These are phyloP conservation scores for Tenodera sinensis DNA, from an alignment of 2,888 invertebrate genomes.

Conservation along the genomic window DNA sequence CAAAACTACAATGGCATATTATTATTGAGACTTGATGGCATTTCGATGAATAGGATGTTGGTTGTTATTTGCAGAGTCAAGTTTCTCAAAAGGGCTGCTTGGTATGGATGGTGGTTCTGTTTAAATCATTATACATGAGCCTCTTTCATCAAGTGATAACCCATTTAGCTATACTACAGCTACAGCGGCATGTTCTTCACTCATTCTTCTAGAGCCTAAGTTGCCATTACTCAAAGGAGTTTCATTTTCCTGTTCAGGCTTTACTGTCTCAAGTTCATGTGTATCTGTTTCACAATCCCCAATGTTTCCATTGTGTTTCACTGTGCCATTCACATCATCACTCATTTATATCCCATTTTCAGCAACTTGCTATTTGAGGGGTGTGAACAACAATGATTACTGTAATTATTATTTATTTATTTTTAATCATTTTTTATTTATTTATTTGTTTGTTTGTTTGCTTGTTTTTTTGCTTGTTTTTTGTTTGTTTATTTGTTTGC, in stretches of 20 bases:
- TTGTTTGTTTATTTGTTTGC: no score
- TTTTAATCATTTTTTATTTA: no score
- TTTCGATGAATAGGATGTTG: constrained; percentile 12
- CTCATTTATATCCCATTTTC: not conserved
- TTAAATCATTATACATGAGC: constrained; percentile 16
- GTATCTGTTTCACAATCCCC: not conserved
- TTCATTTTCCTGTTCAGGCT: not conserved
- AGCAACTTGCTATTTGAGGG: constrained; percentile 32
- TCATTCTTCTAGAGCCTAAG: not conserved
- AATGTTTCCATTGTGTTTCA: not conserved
- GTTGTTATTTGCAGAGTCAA: constrained; percentile 21
- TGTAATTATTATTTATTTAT: no score
- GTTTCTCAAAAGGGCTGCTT: constrained; percentile 19
- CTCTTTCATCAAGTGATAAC: constrained; percentile 17
- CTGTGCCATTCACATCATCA: not conserved
- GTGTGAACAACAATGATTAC: no score
- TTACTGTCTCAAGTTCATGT: not conserved
- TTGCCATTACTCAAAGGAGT: not conserved
- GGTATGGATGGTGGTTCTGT: constrained; percentile 23
- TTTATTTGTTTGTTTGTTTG: no score
- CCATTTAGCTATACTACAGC: not conserved
- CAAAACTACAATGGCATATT: not conserved
- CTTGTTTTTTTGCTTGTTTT: no score
- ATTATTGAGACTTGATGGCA: not conserved
- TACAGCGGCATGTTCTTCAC: not conserved